Evolutionary conservation across 2,797 vertebrate genomes (phyloP).

Genomic region (Triplophysa bombifrons): DNA sequence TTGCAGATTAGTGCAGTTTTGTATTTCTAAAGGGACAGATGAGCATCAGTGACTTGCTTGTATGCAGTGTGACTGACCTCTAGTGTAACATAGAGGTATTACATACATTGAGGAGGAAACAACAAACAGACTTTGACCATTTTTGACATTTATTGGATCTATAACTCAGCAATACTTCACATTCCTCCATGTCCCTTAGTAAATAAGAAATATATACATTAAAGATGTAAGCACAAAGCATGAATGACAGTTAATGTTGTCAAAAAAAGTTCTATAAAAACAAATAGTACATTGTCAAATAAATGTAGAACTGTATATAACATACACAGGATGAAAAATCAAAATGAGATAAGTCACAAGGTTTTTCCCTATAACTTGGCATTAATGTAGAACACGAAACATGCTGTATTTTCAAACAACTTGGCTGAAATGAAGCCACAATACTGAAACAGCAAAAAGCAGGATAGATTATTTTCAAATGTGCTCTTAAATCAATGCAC

Average conservation of each 20-base stretch:
- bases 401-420: slow-evolving; percentile 49
- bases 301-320: slow-evolving; percentile 38
- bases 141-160: slow-evolving; percentile 80
- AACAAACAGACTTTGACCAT: slow-evolving; percentile 45
- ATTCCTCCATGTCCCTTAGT: slow-evolving; percentile 74
- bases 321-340: slow-evolving; percentile 35
- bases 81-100: slow-evolving; percentile 10
- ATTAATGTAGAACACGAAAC: slow-evolving; percentile 57
- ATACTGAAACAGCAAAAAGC: slow-evolving; percentile 55
- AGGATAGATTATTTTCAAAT: slow-evolving; percentile 48
- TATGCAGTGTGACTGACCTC: slow-evolving; percentile 11
- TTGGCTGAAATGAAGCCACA: slow-evolving; percentile 55
- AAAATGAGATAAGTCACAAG: slow-evolving; percentile 23
- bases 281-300: slow-evolving; percentile 41
- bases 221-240: slow-evolving; percentile 65
- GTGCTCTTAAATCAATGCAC: slow-evolving; percentile 35
- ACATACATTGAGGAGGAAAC: not conserved
- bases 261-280: slow-evolving; percentile 31
- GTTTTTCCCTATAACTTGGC: slow-evolving; percentile 51
- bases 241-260: slow-evolving; percentile 53
- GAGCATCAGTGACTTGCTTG: not conserved
- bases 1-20: not conserved
- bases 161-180: slow-evolving; percentile 73
- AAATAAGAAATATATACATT: slow-evolving; percentile 74
- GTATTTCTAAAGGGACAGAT: not conserved